Evolutionary conservation across 2,113 vertebrate genomes (phyloP), one percentile per base, ranked within the genome.

Genomic region (Sapajus apella): DNA sequence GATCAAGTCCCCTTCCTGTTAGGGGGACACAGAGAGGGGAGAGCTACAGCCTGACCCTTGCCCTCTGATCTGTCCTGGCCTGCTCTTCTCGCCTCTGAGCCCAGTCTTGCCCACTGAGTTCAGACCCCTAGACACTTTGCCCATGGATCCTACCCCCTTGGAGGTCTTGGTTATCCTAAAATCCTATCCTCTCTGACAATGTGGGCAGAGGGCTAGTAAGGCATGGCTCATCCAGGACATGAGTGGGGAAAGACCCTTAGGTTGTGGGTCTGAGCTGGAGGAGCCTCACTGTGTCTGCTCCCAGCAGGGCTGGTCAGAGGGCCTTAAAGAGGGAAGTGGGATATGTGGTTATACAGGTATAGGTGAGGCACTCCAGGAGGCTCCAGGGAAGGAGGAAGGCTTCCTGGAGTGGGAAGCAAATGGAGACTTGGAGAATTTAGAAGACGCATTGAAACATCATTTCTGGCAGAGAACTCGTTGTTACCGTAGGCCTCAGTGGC

Each of bases 1-100:
- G 80, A 43, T 40, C 47, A n/a, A 30, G 55, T 58, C 35, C 43
- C 25, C 56, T 95, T 89, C 75, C 64, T 72, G 9, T 35, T 56
- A 64, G 56, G 68, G 14, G 8, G 27, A 8, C 11, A 18, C 14
- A 66, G 30, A 43, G 52, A 14, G 12, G 11, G 30, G 83, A 64
- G 18, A 50, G 64, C 35, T 43, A 43, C 30, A 47, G 8, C 61
- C 52, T 83, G 23, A 76, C 37, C 37, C 37, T 55, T 79, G 72
- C 27, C 52, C 66, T 92, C 58, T 89, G 73, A 91, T 43, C 47
- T 45, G 8, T 72, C 43, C 70, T 37, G 50, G 37, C 43, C 68
- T 92, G n/a, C 35, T 81, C 45, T 85, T 96, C 43, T 90, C 55
- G 87, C 35, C 43, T 92, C 89, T 56, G 50, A 92, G 50, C 68